Evolutionary conservation across 2,888 invertebrate species (phyloP).

Genomic region (Euzophera pinguis): DNA sequence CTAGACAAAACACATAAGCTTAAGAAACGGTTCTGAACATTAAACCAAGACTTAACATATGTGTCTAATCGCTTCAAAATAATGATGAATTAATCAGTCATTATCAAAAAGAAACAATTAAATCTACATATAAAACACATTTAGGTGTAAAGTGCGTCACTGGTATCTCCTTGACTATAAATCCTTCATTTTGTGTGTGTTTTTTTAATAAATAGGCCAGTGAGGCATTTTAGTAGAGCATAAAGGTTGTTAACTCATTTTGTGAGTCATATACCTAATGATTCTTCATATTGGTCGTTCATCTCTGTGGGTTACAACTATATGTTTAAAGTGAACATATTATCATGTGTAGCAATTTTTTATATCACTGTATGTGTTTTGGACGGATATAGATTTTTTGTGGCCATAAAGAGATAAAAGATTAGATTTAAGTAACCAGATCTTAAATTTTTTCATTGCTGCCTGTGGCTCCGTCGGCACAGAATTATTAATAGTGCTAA

Average conservation of each 20-base stretch:
- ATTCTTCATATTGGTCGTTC: not conserved
- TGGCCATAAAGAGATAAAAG: no score
- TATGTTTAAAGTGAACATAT: not conserved
- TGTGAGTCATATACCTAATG: constrained; percentile 4
- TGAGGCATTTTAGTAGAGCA: not conserved
- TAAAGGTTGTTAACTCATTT: not conserved
- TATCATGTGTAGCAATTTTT: no score
- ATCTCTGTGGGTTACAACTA: not conserved
- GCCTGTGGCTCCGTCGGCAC: no score
- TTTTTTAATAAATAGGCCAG: not conserved
- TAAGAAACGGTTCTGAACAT: no score
- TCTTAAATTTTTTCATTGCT: no score
- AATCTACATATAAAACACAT: not conserved
- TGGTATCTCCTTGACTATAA: not conserved
- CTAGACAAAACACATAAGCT: no score
- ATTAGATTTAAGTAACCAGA: no score
- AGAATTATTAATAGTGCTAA: no score
- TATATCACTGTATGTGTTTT: no score
- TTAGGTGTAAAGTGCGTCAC: not conserved
- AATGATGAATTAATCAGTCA: not conserved
- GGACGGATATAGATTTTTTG: no score
- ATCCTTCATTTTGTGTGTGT: not conserved
- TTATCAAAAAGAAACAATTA: not conserved
- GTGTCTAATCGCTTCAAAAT: no score
- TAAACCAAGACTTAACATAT: no score